Percentiles rank a stretch among this genome's conserved stretches.
These are phyloP conservation scores for Podocnemis expansa DNA, from an alignment of 2,113 vertebrate species.

Conservation along the genomic window DNA sequence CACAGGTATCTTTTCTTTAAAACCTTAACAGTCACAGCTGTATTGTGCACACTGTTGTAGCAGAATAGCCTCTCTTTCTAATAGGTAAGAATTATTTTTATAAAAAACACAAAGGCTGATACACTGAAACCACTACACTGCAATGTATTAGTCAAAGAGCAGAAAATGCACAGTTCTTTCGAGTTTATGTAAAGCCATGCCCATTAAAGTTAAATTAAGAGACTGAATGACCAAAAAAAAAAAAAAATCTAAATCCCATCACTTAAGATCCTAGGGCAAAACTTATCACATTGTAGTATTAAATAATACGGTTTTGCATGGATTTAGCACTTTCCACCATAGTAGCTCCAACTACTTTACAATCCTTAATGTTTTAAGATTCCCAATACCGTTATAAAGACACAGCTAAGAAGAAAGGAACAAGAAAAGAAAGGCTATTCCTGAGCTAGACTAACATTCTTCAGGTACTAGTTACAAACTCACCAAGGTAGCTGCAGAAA, in stretches of 20 bases:
- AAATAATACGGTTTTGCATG: neutral
- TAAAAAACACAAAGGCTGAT: neutral
- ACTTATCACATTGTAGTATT: neutral
- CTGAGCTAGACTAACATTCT: neutral
- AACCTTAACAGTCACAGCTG: neutral
- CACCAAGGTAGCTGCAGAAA: neutral
- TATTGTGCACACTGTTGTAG: neutral
- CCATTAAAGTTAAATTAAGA: neutral
- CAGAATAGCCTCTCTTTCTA: neutral
- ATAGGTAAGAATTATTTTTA: neutral
- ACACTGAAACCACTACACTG: neutral
- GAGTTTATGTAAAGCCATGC: neutral
- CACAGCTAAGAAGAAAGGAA: neutral
- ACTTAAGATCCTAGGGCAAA: neutral
- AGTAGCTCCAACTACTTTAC: neutral
- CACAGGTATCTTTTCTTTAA: neutral
- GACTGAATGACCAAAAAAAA: rapidly evolving
- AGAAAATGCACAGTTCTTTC: neutral
- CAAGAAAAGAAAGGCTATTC: neutral
- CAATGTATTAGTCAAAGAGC: neutral
- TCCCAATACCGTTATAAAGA: neutral
- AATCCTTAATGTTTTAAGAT: neutral
- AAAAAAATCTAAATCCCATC: neutral
- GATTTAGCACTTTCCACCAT: neutral
- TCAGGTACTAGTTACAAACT: neutral